A percentile compares a stretch with the other conserved stretches of the same genome.
Conservation (phyloP, 2,113 vertebrate genomes). For the Pseudolaguvia tuberculata region DNA sequence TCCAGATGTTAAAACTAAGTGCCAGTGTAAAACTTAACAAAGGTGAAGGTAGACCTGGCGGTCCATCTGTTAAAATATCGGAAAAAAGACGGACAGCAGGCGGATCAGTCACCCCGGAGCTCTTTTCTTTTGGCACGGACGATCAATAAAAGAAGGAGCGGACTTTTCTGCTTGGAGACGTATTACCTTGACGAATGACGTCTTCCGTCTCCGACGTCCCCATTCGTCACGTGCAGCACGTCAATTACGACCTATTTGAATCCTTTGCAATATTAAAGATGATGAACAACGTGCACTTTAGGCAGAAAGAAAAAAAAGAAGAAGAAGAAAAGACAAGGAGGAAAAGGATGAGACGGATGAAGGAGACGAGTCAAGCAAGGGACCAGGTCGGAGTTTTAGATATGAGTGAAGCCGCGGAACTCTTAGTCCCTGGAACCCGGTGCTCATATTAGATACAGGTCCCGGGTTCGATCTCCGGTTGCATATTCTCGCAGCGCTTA, state of each 20-base stretch:
- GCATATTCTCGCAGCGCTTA: no score
- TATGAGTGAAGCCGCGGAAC: not conserved
- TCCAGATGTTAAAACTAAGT: no score
- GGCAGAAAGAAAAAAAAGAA: not conserved
- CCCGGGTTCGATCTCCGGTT: no score
- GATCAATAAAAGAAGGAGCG: constrained; percentile 6
- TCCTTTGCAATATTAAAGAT: constrained; percentile 10
- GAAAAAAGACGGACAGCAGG: not conserved
- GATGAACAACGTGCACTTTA: constrained; percentile 17
- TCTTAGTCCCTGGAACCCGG: no score
- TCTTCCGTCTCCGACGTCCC: constrained; percentile 10
- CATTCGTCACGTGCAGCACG: not conserved
- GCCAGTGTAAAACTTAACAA: no score
- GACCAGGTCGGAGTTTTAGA: not conserved
- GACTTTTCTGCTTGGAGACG: not conserved
- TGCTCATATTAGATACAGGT: no score
- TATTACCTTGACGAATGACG: constrained; percentile 16
- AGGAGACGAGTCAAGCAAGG: not conserved
- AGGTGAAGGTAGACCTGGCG: no score
- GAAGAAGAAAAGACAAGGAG: not conserved
- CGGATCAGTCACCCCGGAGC: not conserved
- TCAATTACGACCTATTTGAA: constrained; percentile 14
- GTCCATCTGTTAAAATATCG: not conserved
- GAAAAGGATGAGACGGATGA: not conserved
- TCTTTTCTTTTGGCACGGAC: constrained; percentile 9